Evolutionary conservation across 1,140 invertebrate species (phyloP).

Genomic region (Apis florea): DNA sequence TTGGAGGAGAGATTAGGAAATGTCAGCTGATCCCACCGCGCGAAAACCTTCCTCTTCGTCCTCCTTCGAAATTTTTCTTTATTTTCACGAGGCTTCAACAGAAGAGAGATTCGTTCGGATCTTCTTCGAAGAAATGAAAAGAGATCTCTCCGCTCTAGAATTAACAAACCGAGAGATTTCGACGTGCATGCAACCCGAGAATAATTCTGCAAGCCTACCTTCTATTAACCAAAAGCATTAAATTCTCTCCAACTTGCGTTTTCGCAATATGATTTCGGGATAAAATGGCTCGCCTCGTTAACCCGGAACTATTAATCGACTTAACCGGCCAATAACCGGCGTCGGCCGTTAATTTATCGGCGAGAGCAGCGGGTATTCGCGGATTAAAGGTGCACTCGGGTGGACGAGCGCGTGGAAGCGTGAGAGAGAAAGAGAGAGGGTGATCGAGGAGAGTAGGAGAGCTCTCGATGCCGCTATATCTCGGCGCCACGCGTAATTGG

Average conservation of each 20-base stretch:
- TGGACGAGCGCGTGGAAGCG: neutral
- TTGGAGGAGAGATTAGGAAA: constrained; percentile 50
- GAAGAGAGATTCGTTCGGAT: too few species aligned
- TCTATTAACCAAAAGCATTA: neutral
- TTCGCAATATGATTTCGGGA: constrained; percentile 28
- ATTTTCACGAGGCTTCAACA: too few species aligned
- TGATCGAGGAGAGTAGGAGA: neutral
- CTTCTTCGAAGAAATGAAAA: too few species aligned
- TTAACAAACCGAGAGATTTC: too few species aligned
- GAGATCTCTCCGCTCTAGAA: too few species aligned
- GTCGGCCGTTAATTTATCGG: constrained; percentile 53
- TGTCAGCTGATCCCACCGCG: constrained; percentile 50
- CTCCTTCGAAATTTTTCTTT: too few species aligned
- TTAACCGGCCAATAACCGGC: constrained; percentile 43
- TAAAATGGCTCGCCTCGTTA: constrained; percentile 42
- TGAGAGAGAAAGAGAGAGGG: neutral
- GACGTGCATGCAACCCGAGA: too few species aligned
- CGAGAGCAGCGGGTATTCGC: constrained; percentile 47
- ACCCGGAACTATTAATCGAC: constrained; percentile 51
- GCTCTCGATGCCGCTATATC: neutral
- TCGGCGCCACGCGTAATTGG: constrained; percentile 60
- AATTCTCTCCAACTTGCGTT: constrained; percentile 9
- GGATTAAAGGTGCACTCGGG: constrained; percentile 47
- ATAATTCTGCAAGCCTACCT: too few species aligned
- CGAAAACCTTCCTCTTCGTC: neutral